phyloP scores from a whole-genome alignment of 92 coral and sea anemone genomes.

The Pocillopora meandrina region DNA sequence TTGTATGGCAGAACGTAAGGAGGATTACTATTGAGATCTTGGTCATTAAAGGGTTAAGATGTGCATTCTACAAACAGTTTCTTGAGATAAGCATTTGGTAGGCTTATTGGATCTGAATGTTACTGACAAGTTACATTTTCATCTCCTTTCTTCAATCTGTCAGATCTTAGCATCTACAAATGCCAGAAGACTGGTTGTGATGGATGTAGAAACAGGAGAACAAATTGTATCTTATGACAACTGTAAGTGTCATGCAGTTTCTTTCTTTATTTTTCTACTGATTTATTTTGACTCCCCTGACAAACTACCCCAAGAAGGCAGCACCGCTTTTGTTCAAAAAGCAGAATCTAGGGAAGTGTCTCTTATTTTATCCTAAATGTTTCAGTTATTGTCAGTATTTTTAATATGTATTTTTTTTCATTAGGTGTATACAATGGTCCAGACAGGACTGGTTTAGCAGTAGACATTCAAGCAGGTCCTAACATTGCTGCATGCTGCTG shows the following conservation, averaged over 20 bases:
- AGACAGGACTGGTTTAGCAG: constrained; percentile 87
- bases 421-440: constrained; percentile 85
- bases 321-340: too few relatives aligned
- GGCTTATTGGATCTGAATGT: too few relatives aligned
- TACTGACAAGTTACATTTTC: too few relatives aligned
- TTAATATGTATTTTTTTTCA: not conserved
- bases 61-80: too few relatives aligned
- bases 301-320: too few relatives aligned
- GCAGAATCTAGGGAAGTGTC: too few relatives aligned
- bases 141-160: not conserved
- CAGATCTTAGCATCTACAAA: constrained; percentile 87
- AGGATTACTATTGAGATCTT: too few relatives aligned
- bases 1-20: too few relatives aligned
- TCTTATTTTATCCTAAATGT: not conserved
- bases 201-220: constrained; percentile 90
- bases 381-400: not conserved
- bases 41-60: too few relatives aligned
- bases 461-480: constrained; percentile 69
- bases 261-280: not conserved
- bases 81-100: too few relatives aligned
- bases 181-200: constrained; percentile 74
- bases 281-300: not conserved
- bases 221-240: constrained; percentile 85
- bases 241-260: constrained; percentile 55
- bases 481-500: constrained; percentile 78